Evolutionary conservation across 2,888 invertebrate genomes (phyloP).

Genomic region (Nephrotoma flavescens): DNA sequence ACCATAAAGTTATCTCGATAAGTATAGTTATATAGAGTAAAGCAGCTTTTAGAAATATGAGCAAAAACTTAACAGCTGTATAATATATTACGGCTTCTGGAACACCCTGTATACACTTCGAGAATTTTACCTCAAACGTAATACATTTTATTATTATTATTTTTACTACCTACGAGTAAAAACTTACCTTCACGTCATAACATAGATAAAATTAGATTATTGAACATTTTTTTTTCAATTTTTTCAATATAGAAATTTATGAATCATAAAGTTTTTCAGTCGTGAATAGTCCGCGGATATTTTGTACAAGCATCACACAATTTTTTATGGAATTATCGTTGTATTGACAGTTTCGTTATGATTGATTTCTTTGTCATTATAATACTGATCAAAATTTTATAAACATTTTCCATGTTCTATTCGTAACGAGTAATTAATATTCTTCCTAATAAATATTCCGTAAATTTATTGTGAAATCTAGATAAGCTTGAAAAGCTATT

Average conservation of each 20-base stretch:
- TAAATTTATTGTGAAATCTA: too few relatives aligned
- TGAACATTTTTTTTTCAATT: background rate
- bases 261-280: background rate
- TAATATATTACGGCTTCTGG: too few relatives aligned
- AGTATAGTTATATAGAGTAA: too few relatives aligned
- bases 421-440: too few relatives aligned
- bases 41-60: too few relatives aligned
- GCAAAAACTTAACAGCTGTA: too few relatives aligned
- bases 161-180: background rate
- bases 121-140: background rate
- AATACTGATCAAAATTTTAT: too few relatives aligned
- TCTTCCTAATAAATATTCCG: too few relatives aligned
- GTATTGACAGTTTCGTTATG: background rate
- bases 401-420: too few relatives aligned
- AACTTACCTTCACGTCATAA: background rate
- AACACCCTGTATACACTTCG: background rate
- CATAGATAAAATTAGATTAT: background rate
- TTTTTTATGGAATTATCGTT: background rate
- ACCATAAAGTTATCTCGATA: too few relatives aligned
- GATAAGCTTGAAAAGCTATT: too few relatives aligned
- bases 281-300: background rate
- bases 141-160: background rate
- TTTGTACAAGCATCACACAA: background rate
- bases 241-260: background rate
- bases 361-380: too few relatives aligned